These are phyloP conservation scores for Taenaris catops DNA, from an alignment of 2,888 invertebrate species.

Conservation along the genomic window DNA sequence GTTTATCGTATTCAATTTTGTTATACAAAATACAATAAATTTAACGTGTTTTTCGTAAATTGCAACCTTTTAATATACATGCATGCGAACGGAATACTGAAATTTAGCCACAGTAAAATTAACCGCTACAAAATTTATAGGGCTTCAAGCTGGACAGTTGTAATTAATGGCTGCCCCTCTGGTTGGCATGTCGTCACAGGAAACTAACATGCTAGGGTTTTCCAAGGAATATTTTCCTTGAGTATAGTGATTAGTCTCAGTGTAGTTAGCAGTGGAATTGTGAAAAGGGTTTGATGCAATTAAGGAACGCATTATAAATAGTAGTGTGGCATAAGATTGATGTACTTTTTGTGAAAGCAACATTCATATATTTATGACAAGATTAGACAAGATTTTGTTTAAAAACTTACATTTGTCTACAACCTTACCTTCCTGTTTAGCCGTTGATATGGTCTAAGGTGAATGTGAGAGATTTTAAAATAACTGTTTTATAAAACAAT, in stretches of 20 bases:
- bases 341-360: no score
- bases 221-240: constrained; percentile 7
- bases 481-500: no score
- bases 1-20: no score
- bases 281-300: neutral
- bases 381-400: no score
- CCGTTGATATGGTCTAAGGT: no score
- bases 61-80: constrained; percentile 9
- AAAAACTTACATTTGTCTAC: no score
- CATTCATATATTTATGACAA: no score
- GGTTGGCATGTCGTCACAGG: constrained; percentile 19
- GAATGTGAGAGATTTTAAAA: no score
- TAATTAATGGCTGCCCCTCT: constrained; percentile 23
- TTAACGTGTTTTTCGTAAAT: constrained; percentile 3
- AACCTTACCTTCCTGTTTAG: no score
- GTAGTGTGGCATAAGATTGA: no score
- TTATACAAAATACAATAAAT: no score
- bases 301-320: no score
- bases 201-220: constrained; percentile 14
- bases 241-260: constrained; percentile 4
- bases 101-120: constrained; percentile 25
- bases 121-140: constrained; percentile 19
- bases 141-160: constrained; percentile 15
- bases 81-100: constrained; percentile 9
- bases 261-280: neutral